Evolutionary conservation across 2,113 vertebrate genomes (phyloP).

Genomic region (Pangasianodon hypophthalmus): DNA sequence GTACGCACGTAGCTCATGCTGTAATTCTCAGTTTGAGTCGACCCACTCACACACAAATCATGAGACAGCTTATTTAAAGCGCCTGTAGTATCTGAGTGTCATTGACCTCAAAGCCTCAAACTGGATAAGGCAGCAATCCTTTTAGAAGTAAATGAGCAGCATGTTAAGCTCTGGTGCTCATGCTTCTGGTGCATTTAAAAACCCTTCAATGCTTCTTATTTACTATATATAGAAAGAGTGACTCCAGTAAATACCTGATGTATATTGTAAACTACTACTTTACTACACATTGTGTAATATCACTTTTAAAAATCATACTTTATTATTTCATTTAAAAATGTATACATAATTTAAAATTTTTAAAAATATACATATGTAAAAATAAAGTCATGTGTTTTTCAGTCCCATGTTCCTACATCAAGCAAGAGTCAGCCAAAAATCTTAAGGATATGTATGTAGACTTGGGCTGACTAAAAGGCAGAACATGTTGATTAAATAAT

Average conservation of each 20-base stretch:
- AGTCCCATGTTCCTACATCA: not conserved
- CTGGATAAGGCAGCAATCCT: constrained; percentile 42
- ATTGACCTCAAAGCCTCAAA: constrained; percentile 23
- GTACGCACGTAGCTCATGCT: not conserved
- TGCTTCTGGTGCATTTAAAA: not conserved
- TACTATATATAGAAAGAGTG: not conserved
- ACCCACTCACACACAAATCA: constrained; percentile 1
- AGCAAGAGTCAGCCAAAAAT: not conserved
- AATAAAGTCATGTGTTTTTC: not conserved
- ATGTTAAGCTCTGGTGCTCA: not conserved
- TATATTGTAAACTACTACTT: not conserved
- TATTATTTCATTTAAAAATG: not conserved
- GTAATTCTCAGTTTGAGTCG: not conserved
- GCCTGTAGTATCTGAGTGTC: not conserved
- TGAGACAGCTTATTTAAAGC: not conserved
- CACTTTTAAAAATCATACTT: not conserved
- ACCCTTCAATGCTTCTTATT: not conserved
- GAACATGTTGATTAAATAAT: not conserved
- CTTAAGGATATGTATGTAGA: not conserved
- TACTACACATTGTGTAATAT: not conserved
- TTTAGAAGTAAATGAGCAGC: constrained; percentile 27
- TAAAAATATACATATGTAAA: not conserved
- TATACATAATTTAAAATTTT: not conserved
- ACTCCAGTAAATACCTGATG: not conserved
- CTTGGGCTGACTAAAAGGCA: not conserved